Evolutionary conservation across 2,113 vertebrate genomes (phyloP).

Genomic region (Anoplopoma fimbria): DNA sequence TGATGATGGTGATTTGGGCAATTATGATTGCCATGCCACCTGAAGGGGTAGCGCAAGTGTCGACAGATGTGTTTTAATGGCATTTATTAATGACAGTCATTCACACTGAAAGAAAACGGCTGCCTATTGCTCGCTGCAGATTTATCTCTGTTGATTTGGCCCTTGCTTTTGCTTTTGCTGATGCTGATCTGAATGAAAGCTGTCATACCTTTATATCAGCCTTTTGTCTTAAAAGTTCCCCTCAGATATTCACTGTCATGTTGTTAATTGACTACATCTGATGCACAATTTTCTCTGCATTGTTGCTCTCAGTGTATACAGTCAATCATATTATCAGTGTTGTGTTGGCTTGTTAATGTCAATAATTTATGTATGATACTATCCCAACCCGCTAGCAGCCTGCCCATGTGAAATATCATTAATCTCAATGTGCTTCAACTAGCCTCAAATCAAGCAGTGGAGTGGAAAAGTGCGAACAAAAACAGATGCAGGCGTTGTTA

Average conservation of each 20-base stretch:
- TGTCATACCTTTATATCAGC: conserved; percentile 1
- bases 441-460: not conserved
- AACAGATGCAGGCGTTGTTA: not conserved
- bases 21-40: conserved; percentile 67
- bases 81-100: conserved; percentile 67
- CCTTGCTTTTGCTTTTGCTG: not conserved
- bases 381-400: not conserved
- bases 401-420: conserved; percentile 18
- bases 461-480: conserved; percentile 18
- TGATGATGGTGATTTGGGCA: conserved; percentile 52
- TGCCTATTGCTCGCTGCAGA: conserved; percentile 34
- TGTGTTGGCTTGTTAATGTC: not conserved
- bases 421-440: conserved; percentile 15
- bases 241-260: conserved; percentile 22
- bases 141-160: not conserved
- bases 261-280: conserved; percentile 21
- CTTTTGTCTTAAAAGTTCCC: not conserved
- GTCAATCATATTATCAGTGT: conserved; percentile 6
- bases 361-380: conserved; percentile 1
- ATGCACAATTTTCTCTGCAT: not conserved
- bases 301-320: not conserved
- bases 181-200: conserved; percentile 9
- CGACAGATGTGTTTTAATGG: conserved; percentile 71
- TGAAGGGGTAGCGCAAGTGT: conserved; percentile 55
- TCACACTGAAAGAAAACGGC: conserved; percentile 44